Conservation (phyloP, 2,113 vertebrate species). For the Scomber scombrus region DNA sequence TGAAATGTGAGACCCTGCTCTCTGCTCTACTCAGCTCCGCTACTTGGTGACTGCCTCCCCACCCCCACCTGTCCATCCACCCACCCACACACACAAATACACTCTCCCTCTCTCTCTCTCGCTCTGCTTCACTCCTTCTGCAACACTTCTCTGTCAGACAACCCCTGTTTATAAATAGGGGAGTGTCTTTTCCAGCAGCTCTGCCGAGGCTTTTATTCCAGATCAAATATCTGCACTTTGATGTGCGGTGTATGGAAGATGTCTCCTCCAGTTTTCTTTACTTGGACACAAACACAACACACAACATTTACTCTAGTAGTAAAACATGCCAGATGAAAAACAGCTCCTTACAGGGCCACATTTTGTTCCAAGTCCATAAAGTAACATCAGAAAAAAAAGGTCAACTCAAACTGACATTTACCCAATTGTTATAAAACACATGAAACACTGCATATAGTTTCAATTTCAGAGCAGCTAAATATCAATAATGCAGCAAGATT, state of each 20-base stretch:
- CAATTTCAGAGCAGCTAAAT: background rate
- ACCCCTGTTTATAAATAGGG: constrained; percentile 83
- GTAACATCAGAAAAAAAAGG: background rate
- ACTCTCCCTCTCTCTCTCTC: constrained; percentile 28
- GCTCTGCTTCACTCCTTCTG: constrained; percentile 62
- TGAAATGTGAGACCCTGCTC: constrained; percentile 76
- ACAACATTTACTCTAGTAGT: background rate
- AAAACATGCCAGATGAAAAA: constrained; percentile 13
- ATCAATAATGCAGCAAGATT: background rate
- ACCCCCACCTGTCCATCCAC: constrained; percentile 50
- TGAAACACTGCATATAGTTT: background rate
- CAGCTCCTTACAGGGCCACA: background rate
- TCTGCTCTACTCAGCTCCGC: constrained; percentile 42
- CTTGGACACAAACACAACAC: constrained; percentile 45
- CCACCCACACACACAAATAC: constrained; percentile 3
- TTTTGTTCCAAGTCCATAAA: background rate
- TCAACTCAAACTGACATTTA: background rate
- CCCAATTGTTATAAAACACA: background rate
- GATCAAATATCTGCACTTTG: constrained; percentile 79
- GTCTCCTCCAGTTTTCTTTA: constrained; percentile 51
- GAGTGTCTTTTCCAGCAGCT: constrained; percentile 77
- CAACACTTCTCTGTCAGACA: constrained; percentile 65
- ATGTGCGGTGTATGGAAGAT: constrained; percentile 67
- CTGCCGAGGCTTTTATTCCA: constrained; percentile 72
- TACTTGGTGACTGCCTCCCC: constrained; percentile 58